Base-by-base conservation (phyloP, 2,888 invertebrate species). In the Odontomyia ornata region DNA sequence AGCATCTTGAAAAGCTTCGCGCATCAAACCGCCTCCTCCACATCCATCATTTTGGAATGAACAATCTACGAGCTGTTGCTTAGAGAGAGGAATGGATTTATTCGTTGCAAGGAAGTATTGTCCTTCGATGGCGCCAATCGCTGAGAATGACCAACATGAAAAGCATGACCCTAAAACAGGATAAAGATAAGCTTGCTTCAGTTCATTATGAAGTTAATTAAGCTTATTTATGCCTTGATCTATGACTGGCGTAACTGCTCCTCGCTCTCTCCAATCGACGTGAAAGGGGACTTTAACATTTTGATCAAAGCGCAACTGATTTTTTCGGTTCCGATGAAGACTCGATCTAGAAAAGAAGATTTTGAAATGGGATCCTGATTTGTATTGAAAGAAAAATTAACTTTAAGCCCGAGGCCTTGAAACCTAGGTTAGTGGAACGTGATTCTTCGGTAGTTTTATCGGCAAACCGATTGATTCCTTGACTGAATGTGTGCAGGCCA, bases 81-180 rank as follows among this genome's bases (percentile, higher is more conserved):
- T 36, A 7, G 67, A 67, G 9, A 67, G 18, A 28, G 67, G 15
- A 2, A 67, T 36, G 15, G 18, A 21, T 18, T 67, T 67, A 3
- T 36, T 36, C 3, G 67, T 67, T 5, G 18, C 36, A 15, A 15
- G 11, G 18, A 21, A 67, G 67, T 30, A 18, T 2, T 67, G 67
- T 15, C 23, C 18, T 67, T 67, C 67, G 28, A 67, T 30, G 11
- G 67, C 67, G 9, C 67, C 43, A 7, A 67, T 18, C 9, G 67
- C 67, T 7, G 67, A 28, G 23, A 67, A 67, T 36, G 67, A 28
- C 67, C 67, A 67, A 36, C 28, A 67, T 3, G 67, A 67, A 67
- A 28, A 28, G 21, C 67, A 67, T 30, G 2, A 5, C 3, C 36
- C 67, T 67, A n/a, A n/a, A n/a, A n/a, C n/a, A n/a, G n/a, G n/a